phyloP scores from a whole-genome alignment of 2,797 vertebrate genomes.

The Alexandromys oeconomus region DNA sequence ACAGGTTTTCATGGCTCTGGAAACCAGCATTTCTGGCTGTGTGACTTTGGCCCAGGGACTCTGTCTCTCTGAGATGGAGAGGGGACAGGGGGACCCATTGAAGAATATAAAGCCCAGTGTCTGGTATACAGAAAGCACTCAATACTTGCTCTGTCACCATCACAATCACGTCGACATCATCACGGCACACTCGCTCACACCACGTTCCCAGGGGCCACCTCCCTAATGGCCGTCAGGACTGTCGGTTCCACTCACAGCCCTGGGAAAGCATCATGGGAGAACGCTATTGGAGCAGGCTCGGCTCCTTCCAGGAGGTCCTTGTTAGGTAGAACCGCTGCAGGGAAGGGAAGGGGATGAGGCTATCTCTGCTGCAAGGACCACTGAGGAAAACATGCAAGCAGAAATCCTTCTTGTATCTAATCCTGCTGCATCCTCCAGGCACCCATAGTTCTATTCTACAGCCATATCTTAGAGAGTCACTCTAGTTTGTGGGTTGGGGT shows the following conservation, averaged over 20 bases:
- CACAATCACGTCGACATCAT: neutral
- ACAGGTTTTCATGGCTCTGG: neutral
- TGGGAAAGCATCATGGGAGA: neutral
- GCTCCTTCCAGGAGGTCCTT: neutral
- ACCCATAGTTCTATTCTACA: slow-evolving; percentile 5
- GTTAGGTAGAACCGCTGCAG: neutral
- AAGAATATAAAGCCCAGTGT: neutral
- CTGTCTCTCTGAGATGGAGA: neutral
- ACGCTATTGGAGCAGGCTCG: neutral
- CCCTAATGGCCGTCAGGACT: neutral
- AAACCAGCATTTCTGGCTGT: neutral
- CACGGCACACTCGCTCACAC: too few species aligned
- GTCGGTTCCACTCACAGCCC: neutral
- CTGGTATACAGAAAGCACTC: neutral
- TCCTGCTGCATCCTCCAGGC: neutral
- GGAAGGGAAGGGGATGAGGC: neutral
- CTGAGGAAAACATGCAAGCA: slow-evolving; percentile 50
- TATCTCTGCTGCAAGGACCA: neutral
- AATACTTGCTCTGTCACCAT: neutral
- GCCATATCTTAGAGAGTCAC: neutral
- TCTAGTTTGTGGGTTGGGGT: neutral
- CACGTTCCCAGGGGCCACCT: neutral
- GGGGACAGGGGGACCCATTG: neutral
- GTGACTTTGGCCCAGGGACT: neutral
- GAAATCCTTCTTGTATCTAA: slow-evolving; percentile 74